Percentiles rank a stretch among this genome's conserved stretches.
These are phyloP conservation scores for Forbesichthys agassizii DNA, from an alignment of 2,113 vertebrate genomes.

Conservation along the genomic window DNA sequence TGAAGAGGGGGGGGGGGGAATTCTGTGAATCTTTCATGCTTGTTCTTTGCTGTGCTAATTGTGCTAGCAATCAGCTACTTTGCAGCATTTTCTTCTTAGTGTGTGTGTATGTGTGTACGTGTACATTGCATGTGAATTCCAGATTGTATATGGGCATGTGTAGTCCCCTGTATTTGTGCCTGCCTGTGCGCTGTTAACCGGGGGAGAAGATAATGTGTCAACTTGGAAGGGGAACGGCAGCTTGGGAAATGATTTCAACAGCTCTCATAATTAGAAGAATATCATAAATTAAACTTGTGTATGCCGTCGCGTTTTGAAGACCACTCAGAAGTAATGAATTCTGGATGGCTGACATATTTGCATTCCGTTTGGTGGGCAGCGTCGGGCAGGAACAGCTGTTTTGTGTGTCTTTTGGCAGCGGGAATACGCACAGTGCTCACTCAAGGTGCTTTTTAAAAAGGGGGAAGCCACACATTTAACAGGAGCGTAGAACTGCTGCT, in stretches of 20 bases:
- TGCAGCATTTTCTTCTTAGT: slow-evolving; percentile 51
- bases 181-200: slow-evolving; percentile 44
- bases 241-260: slow-evolving; percentile 82
- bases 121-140: slow-evolving; percentile 12
- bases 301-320: slow-evolving; percentile 77
- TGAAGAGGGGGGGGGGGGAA: slow-evolving; percentile 22
- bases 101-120: slow-evolving; percentile 42
- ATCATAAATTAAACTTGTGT: slow-evolving; percentile 82
- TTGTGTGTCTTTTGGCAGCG: slow-evolving; percentile 76
- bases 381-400: slow-evolving; percentile 79
- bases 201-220: slow-evolving; percentile 66
- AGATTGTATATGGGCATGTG: slow-evolving; percentile 35
- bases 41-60: slow-evolving; percentile 72
- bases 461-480: slow-evolving; percentile 69
- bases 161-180: slow-evolving; percentile 28
- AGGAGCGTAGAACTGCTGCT: slow-evolving; percentile 68
- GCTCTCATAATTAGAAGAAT: slow-evolving; percentile 81
- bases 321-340: slow-evolving; percentile 81
- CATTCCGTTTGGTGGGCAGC: slow-evolving; percentile 71
- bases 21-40: slow-evolving; percentile 62
- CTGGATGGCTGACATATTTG: slow-evolving; percentile 80
- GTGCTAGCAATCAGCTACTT: slow-evolving; percentile 69
- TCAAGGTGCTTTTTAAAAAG: slow-evolving; percentile 75
- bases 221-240: slow-evolving; percentile 73
- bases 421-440: slow-evolving; percentile 73